Percentiles rank a stretch among this genome's conserved stretches.
Evolutionary conservation across 2,113 vertebrate genomes (phyloP).

Genomic region (Azemiops feae): DNA sequence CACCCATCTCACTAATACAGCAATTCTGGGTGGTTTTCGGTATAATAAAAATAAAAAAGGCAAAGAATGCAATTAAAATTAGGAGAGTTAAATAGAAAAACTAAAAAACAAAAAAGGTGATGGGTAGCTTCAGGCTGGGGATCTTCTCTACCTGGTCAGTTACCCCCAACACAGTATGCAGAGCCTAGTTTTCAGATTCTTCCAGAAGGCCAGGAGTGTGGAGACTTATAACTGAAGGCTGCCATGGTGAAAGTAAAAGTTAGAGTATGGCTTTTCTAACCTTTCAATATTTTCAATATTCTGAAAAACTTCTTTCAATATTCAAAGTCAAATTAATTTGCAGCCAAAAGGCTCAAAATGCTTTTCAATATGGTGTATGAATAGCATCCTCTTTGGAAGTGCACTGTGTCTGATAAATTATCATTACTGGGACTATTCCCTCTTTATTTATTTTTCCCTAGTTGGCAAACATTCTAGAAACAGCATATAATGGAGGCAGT

Average conservation of each 20-base stretch:
- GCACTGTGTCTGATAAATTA: not conserved
- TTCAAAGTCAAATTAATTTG: not conserved
- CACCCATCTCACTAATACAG: not conserved
- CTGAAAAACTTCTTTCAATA: not conserved
- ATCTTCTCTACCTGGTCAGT: not conserved
- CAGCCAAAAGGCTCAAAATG: not conserved
- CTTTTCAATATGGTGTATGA: not conserved
- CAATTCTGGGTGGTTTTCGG: not conserved
- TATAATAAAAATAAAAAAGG: not conserved
- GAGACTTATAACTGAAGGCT: not conserved
- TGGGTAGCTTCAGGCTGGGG: not conserved
- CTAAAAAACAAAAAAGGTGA: not conserved
- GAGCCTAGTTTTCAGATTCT: not conserved
- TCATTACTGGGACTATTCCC: not conserved
- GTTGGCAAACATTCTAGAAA: not conserved
- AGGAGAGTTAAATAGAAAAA: not conserved
- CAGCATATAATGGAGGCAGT: not conserved
- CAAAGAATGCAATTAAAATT: not conserved
- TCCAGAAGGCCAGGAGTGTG: not conserved
- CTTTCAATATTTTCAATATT: not conserved
- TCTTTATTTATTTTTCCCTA: not conserved
- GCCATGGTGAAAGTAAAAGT: not conserved
- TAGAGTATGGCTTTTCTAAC: not conserved
- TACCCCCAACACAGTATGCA: not conserved
- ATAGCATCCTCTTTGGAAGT: not conserved